Conservation (phyloP, 2,888 invertebrate genomes). For the Encarsia formosa region DNA sequence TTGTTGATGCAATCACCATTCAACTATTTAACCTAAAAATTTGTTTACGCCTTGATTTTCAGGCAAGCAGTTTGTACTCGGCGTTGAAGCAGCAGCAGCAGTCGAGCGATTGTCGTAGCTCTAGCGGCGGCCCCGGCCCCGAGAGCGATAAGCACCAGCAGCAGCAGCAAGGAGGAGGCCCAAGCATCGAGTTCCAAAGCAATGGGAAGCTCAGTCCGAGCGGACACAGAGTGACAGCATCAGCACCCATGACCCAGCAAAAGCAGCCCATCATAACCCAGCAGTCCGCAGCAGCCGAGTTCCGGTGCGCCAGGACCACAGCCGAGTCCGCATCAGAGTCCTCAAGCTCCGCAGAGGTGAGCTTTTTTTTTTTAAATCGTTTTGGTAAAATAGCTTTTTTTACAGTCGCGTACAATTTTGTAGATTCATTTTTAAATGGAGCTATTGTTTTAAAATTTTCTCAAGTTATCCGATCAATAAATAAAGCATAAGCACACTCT, state of each 20-base stretch:
- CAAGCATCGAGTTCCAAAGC: constrained; percentile 49
- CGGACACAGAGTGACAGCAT: constrained; percentile 44
- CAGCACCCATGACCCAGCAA: constrained; percentile 50
- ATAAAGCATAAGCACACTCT: no score
- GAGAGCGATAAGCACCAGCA: constrained; percentile 47
- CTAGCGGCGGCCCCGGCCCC: constrained; percentile 23
- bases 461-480: no score
- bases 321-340: constrained; percentile 60
- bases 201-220: constrained; percentile 52
- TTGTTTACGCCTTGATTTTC: no score
- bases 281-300: constrained; percentile 48
- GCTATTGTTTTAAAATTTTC: no score
- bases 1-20: no score
- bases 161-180: constrained; percentile 38
- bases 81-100: constrained; percentile 57
- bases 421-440: no score
- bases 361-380: no score
- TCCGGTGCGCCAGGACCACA: constrained; percentile 49
- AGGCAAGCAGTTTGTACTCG: constrained; percentile 59
- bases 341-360: constrained; percentile 50
- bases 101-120: constrained; percentile 44
- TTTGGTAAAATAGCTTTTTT: no score
- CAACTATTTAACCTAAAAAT: no score
- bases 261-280: constrained; percentile 52
- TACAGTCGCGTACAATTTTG: no score